Base-by-base conservation (phyloP, 2,113 vertebrate species). In the Lipotes vexillifer region DNA sequence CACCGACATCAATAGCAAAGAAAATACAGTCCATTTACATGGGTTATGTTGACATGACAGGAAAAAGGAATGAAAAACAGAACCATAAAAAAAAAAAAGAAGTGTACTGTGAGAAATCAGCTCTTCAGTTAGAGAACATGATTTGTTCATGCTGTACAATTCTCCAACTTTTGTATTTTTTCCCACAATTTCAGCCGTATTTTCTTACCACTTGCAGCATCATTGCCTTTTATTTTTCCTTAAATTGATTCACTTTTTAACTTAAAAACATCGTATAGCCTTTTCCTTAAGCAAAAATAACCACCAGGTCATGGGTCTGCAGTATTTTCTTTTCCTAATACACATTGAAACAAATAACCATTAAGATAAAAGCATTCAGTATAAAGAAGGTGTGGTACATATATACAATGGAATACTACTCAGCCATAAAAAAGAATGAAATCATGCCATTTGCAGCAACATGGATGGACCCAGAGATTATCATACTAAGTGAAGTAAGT, bases 91-190 rank as follows among this genome's bases (percentile, higher is more conserved):
- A 15, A 7, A 57, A 23, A 55, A 44, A 61, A 66, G 38, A 8
- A 5, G 15, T 1, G 8, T 15, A 33, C 20, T 1, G 0, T 21
- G 52, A 38, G n/a, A 74, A 36, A 3, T 20, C 36, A 46, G 3
- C 36, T 8, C 1, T 4, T 11, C 0, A 12, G 14, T 41, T 31
- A 17, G 20, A 31, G 69, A 71, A 7, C 52, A 11, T 13, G 52
- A 46, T 13, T n/a, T 7, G 5, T 23, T 25, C 69, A 7, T 15
- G 23, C 5, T 69, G 5, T n/a, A 17, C 18, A 63, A 10, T 33
- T 69, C 71, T 82, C 71, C 88, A 46, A 12, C 27, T 23, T 63
- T 0, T 2, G 6, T 8, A 14, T 21, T 46, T 87, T 61, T 3
- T 41, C 23, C 23, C n/a, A 2, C 13, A 33, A 80, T 68, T 66